Conservation (phyloP, 2,888 invertebrate genomes). For the Adelphocoris suturalis region DNA sequence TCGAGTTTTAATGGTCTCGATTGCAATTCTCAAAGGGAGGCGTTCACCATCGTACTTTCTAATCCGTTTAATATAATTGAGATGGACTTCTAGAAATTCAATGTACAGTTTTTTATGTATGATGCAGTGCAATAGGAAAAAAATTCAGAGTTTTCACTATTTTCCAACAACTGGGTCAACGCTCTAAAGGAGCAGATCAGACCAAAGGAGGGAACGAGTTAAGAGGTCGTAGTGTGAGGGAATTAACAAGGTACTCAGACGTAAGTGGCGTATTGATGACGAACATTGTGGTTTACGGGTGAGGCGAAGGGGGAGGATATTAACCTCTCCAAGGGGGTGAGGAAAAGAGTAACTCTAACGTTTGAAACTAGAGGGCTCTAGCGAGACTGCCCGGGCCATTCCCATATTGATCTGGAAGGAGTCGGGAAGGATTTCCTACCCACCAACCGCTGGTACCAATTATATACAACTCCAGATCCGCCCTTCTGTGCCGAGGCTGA, state of each 20-base stretch:
- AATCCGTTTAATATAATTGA: too few species aligned
- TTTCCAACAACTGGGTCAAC: background rate
- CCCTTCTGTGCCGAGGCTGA: background rate
- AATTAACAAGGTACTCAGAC: constrained; percentile 32
- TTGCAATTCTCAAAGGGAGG: too few species aligned
- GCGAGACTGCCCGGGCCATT: constrained; percentile 44
- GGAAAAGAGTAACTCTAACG: constrained; percentile 23
- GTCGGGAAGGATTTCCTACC: background rate
- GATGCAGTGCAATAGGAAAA: too few species aligned
- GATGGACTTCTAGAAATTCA: too few species aligned
- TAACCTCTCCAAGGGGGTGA: constrained; percentile 32
- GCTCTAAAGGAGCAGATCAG: background rate
- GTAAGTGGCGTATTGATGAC: constrained; percentile 52
- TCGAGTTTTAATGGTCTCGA: too few species aligned
- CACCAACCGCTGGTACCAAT: constrained; percentile 31
- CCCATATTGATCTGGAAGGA: constrained; percentile 59
- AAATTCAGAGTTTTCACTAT: background rate
- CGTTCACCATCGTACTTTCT: too few species aligned
- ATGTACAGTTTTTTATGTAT: too few species aligned
- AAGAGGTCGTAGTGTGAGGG: background rate
- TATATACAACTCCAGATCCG: constrained; percentile 29
- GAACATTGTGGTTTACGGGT: constrained; percentile 12
- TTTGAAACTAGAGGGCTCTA: constrained; percentile 32
- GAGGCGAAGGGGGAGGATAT: background rate
- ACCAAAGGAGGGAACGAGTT: background rate